A percentile compares a stretch with the other conserved stretches of the same genome.
phyloP scores from a whole-genome alignment of 2,113 vertebrate species.

The Dasyornis broadbenti region DNA sequence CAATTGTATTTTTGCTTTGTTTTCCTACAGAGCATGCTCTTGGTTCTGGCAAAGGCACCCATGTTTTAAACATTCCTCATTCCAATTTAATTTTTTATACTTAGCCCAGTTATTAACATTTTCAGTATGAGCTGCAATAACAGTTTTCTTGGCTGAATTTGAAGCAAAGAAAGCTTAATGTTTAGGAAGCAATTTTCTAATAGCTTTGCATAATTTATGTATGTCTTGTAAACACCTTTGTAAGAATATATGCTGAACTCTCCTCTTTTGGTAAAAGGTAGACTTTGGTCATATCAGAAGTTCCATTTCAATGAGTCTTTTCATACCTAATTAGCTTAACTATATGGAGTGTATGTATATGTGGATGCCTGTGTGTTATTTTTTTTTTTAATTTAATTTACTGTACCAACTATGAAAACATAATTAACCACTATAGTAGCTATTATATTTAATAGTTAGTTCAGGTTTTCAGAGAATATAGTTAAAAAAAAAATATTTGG shows the following conservation, averaged over 20 bases:
- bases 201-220: conserved; percentile 30
- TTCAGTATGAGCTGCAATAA: background rate
- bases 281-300: background rate
- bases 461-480: background rate
- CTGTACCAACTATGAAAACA: background rate
- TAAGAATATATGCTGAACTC: background rate
- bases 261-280: background rate
- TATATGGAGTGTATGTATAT: background rate
- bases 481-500: background rate
- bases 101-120: conserved; percentile 38
- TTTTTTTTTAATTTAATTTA: background rate
- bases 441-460: background rate
- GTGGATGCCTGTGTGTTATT: background rate
- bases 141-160: conserved; percentile 21
- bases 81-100: conserved; percentile 34
- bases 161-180: conserved; percentile 14
- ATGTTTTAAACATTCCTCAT: conserved; percentile 51
- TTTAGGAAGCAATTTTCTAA: conserved; percentile 42
- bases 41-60: conserved; percentile 41
- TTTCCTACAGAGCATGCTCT: conserved; percentile 49
- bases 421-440: background rate
- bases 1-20: conserved; percentile 68
- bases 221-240: conserved; percentile 29
- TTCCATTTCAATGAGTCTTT: background rate
- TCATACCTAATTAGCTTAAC: background rate